Conservation (phyloP, 2,113 vertebrate species). For the Cepphus grylle region DNA sequence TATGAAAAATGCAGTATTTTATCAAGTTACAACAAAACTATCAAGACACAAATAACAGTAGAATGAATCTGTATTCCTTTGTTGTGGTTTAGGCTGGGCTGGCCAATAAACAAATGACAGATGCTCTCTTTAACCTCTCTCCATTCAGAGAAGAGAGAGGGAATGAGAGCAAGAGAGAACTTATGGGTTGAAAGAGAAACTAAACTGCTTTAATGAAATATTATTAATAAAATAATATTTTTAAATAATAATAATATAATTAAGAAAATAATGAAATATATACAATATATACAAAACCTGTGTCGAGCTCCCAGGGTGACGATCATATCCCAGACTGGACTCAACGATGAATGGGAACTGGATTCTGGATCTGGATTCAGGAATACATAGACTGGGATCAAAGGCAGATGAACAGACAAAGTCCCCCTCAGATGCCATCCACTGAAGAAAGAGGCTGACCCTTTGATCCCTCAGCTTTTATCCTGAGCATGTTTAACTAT, state of each 20-base stretch:
- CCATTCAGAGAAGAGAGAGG: neutral
- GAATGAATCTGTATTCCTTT: neutral
- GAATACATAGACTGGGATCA: neutral
- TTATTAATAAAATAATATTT: neutral
- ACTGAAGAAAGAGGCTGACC: neutral
- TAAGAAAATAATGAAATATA: neutral
- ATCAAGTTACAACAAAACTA: neutral
- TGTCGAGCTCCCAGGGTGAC: neutral
- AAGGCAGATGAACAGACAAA: neutral
- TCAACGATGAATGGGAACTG: neutral
- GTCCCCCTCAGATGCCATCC: neutral
- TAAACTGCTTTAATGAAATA: neutral
- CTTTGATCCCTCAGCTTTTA: neutral
- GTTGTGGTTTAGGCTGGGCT: neutral
- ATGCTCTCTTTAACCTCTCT: neutral
- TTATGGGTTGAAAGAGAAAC: neutral
- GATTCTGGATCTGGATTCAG: neutral
- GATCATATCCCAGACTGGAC: neutral
- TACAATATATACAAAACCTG: neutral
- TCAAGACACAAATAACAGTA: neutral
- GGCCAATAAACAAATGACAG: neutral
- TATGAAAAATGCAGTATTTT: neutral
- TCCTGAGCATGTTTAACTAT: neutral
- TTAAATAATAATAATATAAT: neutral
- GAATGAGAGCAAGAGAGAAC: neutral